These are phyloP conservation scores for Microtus richardsoni DNA, from an alignment of 2,113 vertebrate species.

Conservation along the genomic window DNA sequence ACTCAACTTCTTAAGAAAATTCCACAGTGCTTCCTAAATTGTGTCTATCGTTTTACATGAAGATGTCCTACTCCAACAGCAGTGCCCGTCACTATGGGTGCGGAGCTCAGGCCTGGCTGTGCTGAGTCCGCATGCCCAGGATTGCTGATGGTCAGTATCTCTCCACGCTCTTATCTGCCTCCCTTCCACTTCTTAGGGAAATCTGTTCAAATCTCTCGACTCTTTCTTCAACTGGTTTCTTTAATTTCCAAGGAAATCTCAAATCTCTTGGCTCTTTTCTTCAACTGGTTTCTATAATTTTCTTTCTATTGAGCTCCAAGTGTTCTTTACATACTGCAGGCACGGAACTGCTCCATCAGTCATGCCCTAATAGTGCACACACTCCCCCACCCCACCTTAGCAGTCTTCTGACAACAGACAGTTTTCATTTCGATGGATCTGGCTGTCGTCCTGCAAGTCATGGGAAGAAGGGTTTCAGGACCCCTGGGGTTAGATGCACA, in stretches of 20 bases:
- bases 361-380: not conserved
- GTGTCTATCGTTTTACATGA: not conserved
- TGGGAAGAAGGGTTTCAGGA: no score
- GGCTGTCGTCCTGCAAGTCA: not conserved
- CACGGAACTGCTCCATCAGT: not conserved
- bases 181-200: not conserved
- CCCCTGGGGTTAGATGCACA: no score
- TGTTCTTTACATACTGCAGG: not conserved
- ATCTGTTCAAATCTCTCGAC: not conserved
- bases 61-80: not conserved
- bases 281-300: not conserved
- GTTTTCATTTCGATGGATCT: conserved; percentile 1
- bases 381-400: not conserved
- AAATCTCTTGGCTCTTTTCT: not conserved
- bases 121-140: not conserved
- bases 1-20: not conserved
- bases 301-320: not conserved
- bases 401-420: not conserved
- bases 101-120: no score
- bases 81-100: not conserved
- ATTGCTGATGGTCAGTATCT: not conserved
- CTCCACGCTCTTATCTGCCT: not conserved
- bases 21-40: not conserved
- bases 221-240: not conserved
- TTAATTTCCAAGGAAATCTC: not conserved